These are phyloP conservation scores for Chaenogobius annularis DNA, from an alignment of 2,113 vertebrate species.

Conservation along the genomic window DNA sequence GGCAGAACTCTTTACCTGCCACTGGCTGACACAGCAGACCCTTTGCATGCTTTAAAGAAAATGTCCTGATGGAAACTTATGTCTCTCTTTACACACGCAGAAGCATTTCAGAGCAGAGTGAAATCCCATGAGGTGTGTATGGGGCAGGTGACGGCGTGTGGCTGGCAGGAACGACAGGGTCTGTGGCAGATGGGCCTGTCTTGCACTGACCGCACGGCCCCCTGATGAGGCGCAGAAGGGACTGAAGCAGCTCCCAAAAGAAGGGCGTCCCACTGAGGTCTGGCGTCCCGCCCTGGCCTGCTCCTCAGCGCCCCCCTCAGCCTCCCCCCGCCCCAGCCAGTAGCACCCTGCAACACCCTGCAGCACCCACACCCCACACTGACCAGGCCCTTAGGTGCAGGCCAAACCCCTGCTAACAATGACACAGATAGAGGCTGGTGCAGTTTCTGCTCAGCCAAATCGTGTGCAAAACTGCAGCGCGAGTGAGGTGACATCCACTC, in stretches of 20 bases:
- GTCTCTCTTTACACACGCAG: neutral
- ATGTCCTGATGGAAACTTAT: neutral
- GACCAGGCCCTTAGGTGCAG: constrained; percentile 72
- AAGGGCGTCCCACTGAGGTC: constrained; percentile 73
- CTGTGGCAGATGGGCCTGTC: constrained; percentile 79
- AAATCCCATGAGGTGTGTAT: constrained; percentile 72
- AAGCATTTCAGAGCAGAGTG: constrained; percentile 7
- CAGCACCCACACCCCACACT: constrained; percentile 63
- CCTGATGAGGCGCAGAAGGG: constrained; percentile 69
- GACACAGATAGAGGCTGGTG: constrained; percentile 71
- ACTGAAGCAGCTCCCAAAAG: constrained; percentile 69
- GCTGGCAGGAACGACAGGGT: constrained; percentile 66
- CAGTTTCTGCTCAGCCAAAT: constrained; percentile 49
- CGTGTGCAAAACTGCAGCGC: constrained; percentile 40
- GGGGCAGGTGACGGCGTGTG: constrained; percentile 61
- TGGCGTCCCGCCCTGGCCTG: constrained; percentile 72
- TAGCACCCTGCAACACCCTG: constrained; percentile 47
- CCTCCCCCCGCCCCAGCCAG: constrained; percentile 15
- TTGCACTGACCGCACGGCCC: constrained; percentile 78
- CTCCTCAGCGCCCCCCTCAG: constrained; percentile 46
- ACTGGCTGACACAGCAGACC: neutral
- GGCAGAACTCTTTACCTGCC: neutral
- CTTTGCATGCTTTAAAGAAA: neutral
- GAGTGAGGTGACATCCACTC: constrained; percentile 10
- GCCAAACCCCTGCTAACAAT: constrained; percentile 69